phyloP scores from a whole-genome alignment of 2,113 vertebrate species.

The Toxotes jaculatrix region DNA sequence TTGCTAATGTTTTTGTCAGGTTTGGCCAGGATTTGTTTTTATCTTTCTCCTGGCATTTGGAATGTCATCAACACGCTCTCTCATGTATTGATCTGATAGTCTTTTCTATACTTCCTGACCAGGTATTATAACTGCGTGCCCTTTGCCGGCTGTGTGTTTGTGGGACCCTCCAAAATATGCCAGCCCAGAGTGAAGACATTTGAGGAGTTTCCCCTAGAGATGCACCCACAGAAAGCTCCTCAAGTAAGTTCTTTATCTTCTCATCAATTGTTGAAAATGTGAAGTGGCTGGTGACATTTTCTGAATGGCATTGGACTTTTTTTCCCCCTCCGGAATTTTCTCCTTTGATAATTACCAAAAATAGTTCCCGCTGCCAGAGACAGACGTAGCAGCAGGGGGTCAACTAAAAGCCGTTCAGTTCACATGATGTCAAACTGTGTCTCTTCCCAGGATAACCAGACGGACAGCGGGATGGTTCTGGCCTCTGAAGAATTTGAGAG shows the following conservation, averaged over 20 bases:
- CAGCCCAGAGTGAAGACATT: constrained; percentile 94
- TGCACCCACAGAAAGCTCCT: constrained; percentile 88
- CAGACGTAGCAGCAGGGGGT: neutral
- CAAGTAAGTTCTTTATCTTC: constrained; percentile 82
- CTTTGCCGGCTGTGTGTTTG: constrained; percentile 89
- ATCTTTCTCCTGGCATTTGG: neutral
- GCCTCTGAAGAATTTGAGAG: constrained; percentile 96
- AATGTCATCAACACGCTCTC: neutral
- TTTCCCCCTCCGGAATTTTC: neutral
- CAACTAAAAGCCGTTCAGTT: neutral
- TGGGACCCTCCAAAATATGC: constrained; percentile 86
- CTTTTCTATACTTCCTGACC: neutral
- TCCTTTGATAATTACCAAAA: constrained; percentile 9
- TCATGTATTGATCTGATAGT: neutral
- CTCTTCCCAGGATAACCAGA: constrained; percentile 92
- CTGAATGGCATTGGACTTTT: neutral
- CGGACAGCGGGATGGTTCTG: constrained; percentile 99
- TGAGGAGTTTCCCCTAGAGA: constrained; percentile 93
- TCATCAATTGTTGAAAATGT: constrained; percentile 17
- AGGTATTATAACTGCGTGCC: constrained; percentile 99
- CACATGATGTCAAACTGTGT: constrained; percentile 30
- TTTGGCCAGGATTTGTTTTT: neutral
- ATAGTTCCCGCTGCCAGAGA: neutral
- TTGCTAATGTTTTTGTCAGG: neutral
- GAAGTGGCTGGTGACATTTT: constrained; percentile 52